Base-by-base conservation (phyloP, 2,113 vertebrate species). In the Callipepla californica region DNA sequence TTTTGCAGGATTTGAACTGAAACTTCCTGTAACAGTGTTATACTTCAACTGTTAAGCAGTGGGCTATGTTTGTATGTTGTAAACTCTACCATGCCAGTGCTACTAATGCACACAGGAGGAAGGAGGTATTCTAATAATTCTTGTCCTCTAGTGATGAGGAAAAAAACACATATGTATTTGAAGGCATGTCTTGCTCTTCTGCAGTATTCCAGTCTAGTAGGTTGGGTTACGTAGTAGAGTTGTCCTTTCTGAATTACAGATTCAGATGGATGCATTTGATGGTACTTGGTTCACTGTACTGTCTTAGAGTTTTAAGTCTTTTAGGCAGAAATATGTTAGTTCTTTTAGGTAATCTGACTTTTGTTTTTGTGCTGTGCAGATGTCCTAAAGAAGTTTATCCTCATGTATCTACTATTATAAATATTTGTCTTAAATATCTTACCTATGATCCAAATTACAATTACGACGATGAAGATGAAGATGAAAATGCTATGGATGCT, bases 361-460 rank as follows among this genome's bases (percentile, higher is more conserved):
- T 5, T 80, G 11, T 90, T 81, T 93, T 80, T 93, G 53, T 95
- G n/a, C 88, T 82, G 51, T 25, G 11, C 87, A 99, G 99, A 96
- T 99, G 99, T 97, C 99, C 99, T 63, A 99, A 99, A 97, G 99
- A 99, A 97, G 99, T 99, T 80, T 99, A 99, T 97, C 99, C 99
- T 94, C 99, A 99, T 94, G 99, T 99, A 32, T 98, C 99, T 93
- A 99, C 99, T 16, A 98, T 99, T 97, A 99, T 99, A 98, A 99
- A 99, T 93, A 99, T 99, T 97, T 99, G 99, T 97, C 98, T 99
- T 84, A 99, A 99, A 83, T 99, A 99, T 97, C 98, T 99, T 97
- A 99, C 99, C 45, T 99, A 99, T 82, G 99, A 99, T 98, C 99
- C 99, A 65, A 99, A 99, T 98, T 99, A 99, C 92, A 99, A 99